Evolutionary conservation across 2,888 invertebrate genomes (phyloP).

Genomic region (Acanthosepion lycidas): DNA sequence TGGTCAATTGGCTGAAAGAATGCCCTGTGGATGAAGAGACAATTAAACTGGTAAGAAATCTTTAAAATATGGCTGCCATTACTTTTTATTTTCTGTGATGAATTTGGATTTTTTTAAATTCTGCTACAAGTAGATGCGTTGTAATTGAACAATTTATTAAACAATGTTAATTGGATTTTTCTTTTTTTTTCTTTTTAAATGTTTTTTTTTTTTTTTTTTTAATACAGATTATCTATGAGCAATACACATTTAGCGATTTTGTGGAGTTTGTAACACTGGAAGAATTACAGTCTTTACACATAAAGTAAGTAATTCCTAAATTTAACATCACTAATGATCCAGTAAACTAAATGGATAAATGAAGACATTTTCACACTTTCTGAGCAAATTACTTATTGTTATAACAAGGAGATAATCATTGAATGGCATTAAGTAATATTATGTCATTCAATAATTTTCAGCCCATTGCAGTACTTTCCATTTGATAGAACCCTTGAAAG

Average conservation of each 20-base stretch:
- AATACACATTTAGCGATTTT: constrained; percentile 75
- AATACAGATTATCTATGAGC: constrained; percentile 61
- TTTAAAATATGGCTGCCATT: neutral
- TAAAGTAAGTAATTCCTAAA: constrained; percentile 80
- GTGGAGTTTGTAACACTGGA: constrained; percentile 86
- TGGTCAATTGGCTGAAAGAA: constrained; percentile 84
- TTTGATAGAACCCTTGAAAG: no score
- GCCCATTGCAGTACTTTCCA: no score
- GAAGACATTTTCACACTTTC: no score
- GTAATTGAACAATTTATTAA: neutral
- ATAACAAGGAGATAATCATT: no score
- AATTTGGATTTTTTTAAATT: neutral
- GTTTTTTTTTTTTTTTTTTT: constrained; percentile 83
- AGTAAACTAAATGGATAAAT: no score
- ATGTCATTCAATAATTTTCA: no score
- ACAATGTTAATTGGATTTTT: neutral
- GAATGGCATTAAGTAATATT: no score
- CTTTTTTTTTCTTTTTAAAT: constrained; percentile 83
- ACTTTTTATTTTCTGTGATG: neutral
- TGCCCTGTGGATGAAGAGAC: constrained; percentile 82
- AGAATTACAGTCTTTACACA: constrained; percentile 85
- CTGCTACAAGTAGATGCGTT: neutral
- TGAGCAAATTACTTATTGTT: no score
- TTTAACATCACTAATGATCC: neutral
- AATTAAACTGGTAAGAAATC: constrained; percentile 78